Evolutionary conservation across 2,888 invertebrate genomes (phyloP).

Genomic region (Bellardia pandia): DNA sequence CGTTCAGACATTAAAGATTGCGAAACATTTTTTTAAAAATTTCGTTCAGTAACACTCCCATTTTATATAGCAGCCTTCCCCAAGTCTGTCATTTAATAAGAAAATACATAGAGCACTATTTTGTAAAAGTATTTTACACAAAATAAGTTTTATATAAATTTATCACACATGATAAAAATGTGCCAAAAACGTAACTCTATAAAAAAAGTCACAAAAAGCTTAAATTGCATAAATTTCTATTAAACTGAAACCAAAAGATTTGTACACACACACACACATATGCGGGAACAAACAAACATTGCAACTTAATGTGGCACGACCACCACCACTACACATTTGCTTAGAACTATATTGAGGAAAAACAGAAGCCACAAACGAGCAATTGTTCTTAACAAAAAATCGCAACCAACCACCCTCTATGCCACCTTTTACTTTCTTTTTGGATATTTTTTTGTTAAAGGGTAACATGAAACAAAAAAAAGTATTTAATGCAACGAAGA

Average conservation of each 20-base stretch:
- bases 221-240: constrained; percentile 28
- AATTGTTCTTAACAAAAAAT: constrained; percentile 45
- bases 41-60: not conserved
- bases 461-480: not conserved
- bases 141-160: not conserved
- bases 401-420: not conserved
- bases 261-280: not conserved
- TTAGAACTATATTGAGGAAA: constrained; percentile 29
- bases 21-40: too few species aligned
- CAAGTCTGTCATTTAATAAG: too few species aligned
- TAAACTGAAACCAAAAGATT: constrained; percentile 20
- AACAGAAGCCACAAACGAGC: constrained; percentile 50
- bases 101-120: too few species aligned
- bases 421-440: constrained; percentile 8
- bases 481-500: constrained; percentile 56
- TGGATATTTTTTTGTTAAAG: constrained; percentile 14
- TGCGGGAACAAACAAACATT: not conserved
- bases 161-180: not conserved
- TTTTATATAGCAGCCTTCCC: too few species aligned
- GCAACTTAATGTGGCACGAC: constrained; percentile 34
- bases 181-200: not conserved
- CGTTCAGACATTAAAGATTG: too few species aligned
- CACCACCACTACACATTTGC: constrained; percentile 8
- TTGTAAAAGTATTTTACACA: too few species aligned
- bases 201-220: not conserved